Conservation (phyloP, 2,113 vertebrate species). For the Rhynchomys soricoides region DNA sequence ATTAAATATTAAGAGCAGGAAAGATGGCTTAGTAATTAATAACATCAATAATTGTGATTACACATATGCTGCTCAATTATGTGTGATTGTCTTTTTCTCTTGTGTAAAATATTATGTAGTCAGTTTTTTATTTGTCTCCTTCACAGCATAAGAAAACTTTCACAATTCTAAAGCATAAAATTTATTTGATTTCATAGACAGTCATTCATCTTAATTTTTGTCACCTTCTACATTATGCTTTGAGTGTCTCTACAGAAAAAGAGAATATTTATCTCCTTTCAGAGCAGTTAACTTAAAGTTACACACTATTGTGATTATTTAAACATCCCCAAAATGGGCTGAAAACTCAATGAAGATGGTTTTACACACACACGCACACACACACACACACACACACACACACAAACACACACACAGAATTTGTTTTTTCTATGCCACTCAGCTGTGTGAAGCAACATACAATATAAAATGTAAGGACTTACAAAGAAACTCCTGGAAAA, state of each 20-base stretch:
- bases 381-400: too few relatives aligned
- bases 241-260: conserved; percentile 73
- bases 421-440: background rate
- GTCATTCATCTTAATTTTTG: conserved; percentile 83
- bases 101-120: conserved; percentile 65
- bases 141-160: conserved; percentile 78
- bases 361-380: too few relatives aligned
- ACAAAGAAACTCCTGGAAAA: conserved; percentile 50
- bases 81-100: conserved; percentile 40
- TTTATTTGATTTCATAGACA: conserved; percentile 78
- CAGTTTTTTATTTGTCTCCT: conserved; percentile 78
- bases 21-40: background rate
- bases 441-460: conserved; percentile 24
- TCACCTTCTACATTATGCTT: conserved; percentile 66
- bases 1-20: background rate
- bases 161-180: conserved; percentile 80
- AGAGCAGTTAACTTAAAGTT: conserved; percentile 75
- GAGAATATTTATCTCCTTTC: conserved; percentile 70
- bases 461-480: background rate
- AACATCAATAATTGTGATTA: background rate
- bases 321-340: conserved; percentile 60
- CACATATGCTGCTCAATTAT: background rate
- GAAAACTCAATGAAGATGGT: conserved; percentile 55
- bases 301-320: conserved; percentile 56
- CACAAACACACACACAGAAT: too few relatives aligned